These are phyloP conservation scores for Deilephila elpenor DNA, from an alignment of 2,888 invertebrate species.

Conservation along the genomic window DNA sequence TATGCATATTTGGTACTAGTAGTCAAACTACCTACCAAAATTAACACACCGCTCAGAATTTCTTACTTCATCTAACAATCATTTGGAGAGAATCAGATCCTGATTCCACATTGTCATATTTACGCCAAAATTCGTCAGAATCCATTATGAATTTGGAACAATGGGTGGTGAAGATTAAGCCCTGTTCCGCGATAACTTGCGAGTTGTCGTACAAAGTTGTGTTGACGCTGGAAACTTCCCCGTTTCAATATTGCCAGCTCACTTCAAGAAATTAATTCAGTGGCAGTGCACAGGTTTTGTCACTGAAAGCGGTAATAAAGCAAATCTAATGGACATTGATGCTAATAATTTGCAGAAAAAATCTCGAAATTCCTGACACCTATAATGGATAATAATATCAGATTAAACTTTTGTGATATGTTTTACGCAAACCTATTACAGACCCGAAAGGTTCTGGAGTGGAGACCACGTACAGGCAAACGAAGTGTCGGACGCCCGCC, in stretches of 20 bases:
- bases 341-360: too few species aligned
- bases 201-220: background rate
- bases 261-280: background rate
- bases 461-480: too few species aligned
- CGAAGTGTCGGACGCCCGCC: too few species aligned
- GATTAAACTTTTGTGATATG: too few species aligned
- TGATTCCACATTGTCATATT: background rate
- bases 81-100: background rate
- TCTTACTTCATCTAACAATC: background rate
- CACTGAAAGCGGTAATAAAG: background rate
- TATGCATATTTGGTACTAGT: too few species aligned
- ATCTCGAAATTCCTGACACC: too few species aligned
- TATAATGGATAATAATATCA: too few species aligned
- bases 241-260: background rate
- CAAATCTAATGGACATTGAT: too few species aligned
- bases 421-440: too few species aligned
- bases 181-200: slow-evolving; percentile 4
- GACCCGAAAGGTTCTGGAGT: too few species aligned
- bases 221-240: background rate
- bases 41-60: too few species aligned
- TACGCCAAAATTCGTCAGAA: background rate
- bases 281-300: background rate
- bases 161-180: background rate
- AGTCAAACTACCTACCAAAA: too few species aligned
- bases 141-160: slow-evolving; percentile 2